These are phyloP conservation scores for Synchiropus splendidus DNA, from an alignment of 2,113 vertebrate genomes.

Conservation along the genomic window DNA sequence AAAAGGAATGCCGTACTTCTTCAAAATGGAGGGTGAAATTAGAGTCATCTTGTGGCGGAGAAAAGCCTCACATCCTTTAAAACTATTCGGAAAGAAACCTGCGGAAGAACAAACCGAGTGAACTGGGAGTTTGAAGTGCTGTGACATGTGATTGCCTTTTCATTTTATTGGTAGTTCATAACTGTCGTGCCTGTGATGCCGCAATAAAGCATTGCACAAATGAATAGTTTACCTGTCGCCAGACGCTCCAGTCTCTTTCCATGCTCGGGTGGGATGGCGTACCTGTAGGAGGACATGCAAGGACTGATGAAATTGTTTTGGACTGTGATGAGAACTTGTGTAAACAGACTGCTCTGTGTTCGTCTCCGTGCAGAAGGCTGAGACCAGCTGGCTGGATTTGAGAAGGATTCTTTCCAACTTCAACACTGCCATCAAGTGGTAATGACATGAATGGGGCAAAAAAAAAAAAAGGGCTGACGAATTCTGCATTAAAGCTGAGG, in stretches of 20 bases:
- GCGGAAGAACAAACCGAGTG: constrained; percentile 8
- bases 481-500: too few species aligned
- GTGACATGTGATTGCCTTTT: too few species aligned
- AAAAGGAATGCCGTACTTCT: constrained; percentile 96
- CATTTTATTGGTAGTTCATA: not conserved
- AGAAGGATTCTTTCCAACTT: constrained; percentile 3
- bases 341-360: not conserved
- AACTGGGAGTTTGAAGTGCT: not conserved
- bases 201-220: not conserved
- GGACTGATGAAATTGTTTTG: constrained; percentile 11
- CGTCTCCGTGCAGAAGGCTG: not conserved
- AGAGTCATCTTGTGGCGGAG: constrained; percentile 97
- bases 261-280: constrained; percentile 89
- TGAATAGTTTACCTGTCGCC: constrained; percentile 76
- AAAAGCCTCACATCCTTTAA: constrained; percentile 90
- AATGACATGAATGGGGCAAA: constrained; percentile 6
- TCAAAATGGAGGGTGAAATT: constrained; percentile 89
- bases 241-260: constrained; percentile 90
- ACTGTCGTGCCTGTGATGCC: too few species aligned
- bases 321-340: not conserved
- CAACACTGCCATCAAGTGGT: constrained; percentile 58
- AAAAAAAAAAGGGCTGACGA: not conserved
- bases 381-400: not conserved
- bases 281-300: constrained; percentile 70
- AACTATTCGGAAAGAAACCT: constrained; percentile 94